Evolutionary conservation across 2,888 invertebrate genomes (phyloP).

Genomic region (Camptogramma bilineatum): DNA sequence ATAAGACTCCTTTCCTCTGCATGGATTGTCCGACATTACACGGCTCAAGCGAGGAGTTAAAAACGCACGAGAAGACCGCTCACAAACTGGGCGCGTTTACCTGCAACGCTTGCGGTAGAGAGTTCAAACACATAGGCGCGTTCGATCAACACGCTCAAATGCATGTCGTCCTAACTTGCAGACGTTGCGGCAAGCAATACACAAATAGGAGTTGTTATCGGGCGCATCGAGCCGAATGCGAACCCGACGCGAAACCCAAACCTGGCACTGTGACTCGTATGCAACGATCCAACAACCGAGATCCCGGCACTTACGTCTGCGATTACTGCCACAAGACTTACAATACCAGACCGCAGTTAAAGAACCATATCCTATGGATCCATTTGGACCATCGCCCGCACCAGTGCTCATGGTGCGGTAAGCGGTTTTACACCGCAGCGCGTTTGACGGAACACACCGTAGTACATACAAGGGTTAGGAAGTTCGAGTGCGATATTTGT

Average conservation of each 20-base stretch:
- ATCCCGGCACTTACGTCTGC: slow-evolving; percentile 72
- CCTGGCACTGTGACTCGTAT: slow-evolving; percentile 57
- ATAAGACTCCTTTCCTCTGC: slow-evolving; percentile 56
- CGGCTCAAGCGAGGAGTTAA: slow-evolving; percentile 51
- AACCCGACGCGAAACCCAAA: slow-evolving; percentile 72
- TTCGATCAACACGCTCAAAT: slow-evolving; percentile 71
- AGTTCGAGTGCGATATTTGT: slow-evolving; percentile 83
- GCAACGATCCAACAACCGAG: slow-evolving; percentile 69
- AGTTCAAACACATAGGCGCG: slow-evolving; percentile 61
- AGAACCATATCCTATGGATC: slow-evolving; percentile 80
- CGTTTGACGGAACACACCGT: slow-evolving; percentile 81
- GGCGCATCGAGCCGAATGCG: slow-evolving; percentile 70
- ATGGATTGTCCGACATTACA: slow-evolving; percentile 66
- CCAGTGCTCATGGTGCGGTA: slow-evolving; percentile 81
- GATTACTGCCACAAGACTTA: slow-evolving; percentile 74
- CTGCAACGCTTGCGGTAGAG: slow-evolving; percentile 70
- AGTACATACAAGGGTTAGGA: slow-evolving; percentile 81
- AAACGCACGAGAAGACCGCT: slow-evolving; percentile 57
- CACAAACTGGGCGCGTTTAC: slow-evolving; percentile 62
- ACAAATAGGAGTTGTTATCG: slow-evolving; percentile 74
- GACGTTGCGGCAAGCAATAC: slow-evolving; percentile 70
- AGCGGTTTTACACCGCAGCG: slow-evolving; percentile 80
- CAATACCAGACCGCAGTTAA: slow-evolving; percentile 68
- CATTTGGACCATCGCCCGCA: slow-evolving; percentile 79
- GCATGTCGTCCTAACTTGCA: slow-evolving; percentile 73